Percentiles rank a stretch among this genome's conserved stretches.
phyloP scores from a whole-genome alignment of 64 coral and sea anemone genomes.

The Catalaphyllia jardinei region DNA sequence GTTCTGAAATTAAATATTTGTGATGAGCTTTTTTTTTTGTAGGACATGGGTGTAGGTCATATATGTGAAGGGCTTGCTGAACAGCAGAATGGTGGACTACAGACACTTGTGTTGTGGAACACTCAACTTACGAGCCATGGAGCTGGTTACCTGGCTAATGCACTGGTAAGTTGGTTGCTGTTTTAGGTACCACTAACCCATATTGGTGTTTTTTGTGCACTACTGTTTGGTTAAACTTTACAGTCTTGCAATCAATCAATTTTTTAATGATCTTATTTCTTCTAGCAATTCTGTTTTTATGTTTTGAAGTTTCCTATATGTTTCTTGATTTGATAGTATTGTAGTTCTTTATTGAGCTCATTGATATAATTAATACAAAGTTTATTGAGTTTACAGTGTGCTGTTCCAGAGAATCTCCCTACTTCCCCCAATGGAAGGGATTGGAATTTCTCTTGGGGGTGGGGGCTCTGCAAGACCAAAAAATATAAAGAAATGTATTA shows the following conservation, averaged over 20 bases:
- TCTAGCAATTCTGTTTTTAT: too few species aligned
- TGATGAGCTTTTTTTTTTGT: not conserved
- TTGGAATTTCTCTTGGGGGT: too few species aligned
- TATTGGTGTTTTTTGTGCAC: not conserved
- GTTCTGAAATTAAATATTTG: not conserved
- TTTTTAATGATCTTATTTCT: too few species aligned
- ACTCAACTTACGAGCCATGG: constrained; percentile 84
- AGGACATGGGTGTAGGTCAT: constrained; percentile 92
- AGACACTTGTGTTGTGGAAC: constrained; percentile 94
- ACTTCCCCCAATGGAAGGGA: too few species aligned
- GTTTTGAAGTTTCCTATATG: too few species aligned
- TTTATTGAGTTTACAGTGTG: too few species aligned
- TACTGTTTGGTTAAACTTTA: too few species aligned
- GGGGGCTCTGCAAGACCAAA: too few species aligned
- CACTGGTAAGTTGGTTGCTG: constrained; percentile 53
- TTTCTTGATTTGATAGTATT: not conserved
- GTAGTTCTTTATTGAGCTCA: too few species aligned
- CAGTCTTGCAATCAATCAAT: too few species aligned
- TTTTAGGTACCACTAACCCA: not conserved
- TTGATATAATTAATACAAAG: too few species aligned
- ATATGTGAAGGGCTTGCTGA: constrained; percentile 93
- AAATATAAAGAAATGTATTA: too few species aligned
- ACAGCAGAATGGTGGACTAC: constrained; percentile 81
- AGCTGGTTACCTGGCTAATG: constrained; percentile 67
- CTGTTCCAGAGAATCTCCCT: not conserved